Evolutionary conservation across 2,113 vertebrate genomes (phyloP).

Genomic region (Sylvilagus bachmani): DNA sequence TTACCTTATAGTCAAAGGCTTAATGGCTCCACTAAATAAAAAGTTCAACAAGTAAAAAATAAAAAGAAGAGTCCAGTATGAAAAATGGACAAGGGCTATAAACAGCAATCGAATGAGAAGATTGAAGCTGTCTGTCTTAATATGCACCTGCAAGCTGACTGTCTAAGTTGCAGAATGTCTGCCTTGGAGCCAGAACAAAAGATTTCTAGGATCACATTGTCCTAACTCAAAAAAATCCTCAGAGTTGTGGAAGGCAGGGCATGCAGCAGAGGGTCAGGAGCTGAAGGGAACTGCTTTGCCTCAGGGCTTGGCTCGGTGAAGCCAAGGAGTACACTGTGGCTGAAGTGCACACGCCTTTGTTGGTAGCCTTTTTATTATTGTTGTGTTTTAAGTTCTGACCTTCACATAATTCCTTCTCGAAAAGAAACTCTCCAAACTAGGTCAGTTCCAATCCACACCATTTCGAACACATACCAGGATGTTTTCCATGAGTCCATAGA

Average conservation of each 20-base stretch:
- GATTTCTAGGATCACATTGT: constrained; percentile 25
- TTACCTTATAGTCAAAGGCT: too few species aligned
- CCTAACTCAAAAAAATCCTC: background rate
- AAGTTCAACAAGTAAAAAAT: too few species aligned
- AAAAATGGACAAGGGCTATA: too few species aligned
- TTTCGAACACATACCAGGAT: background rate
- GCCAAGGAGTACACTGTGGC: background rate
- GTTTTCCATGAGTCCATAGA: too few species aligned
- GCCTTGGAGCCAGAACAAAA: background rate
- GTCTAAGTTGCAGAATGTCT: background rate
- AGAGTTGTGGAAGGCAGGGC: background rate
- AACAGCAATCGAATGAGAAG: too few species aligned
- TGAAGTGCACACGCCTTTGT: background rate
- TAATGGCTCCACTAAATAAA: too few species aligned
- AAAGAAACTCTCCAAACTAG: constrained; percentile 3
- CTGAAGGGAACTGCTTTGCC: background rate
- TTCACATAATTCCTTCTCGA: constrained; percentile 43
- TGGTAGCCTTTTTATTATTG: background rate
- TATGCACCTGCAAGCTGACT: background rate
- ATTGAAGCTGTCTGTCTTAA: background rate
- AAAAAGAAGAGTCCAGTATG: too few species aligned
- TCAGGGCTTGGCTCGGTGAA: background rate
- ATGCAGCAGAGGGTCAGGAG: background rate
- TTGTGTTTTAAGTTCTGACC: constrained; percentile 12
- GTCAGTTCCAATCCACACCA: background rate